Base-by-base conservation (phyloP, 2,888 invertebrate species). In the Diarsia brunnea region DNA sequence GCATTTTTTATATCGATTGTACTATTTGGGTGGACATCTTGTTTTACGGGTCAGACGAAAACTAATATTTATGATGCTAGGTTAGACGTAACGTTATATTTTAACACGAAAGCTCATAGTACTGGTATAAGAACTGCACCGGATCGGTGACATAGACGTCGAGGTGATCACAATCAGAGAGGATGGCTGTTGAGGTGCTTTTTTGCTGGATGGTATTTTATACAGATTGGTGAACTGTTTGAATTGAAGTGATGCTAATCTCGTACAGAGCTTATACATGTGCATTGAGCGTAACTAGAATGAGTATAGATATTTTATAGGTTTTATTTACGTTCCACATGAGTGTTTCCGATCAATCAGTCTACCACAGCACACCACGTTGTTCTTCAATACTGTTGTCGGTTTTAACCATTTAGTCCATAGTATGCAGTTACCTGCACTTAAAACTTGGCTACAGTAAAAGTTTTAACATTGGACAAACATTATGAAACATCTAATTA, bases 41-140 rank as follows among this genome's bases (percentile, higher is more conserved):
- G 72, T 77, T 76, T 84, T 78, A 81, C 77, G 69, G 78, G 81
- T 84, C 77, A 60, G 70, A 81, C 72, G 72, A 77, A 79, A 77
- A 75, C 64, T 77, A 81, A 75, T 81, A 84, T 85, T 85, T 81
- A 78, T 81, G 66, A 75, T 87, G 75, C 49, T 83, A 89, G 75
- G 79, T 77, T 88, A 86, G 73, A 70, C 53, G 38, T 86, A 83
- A 76, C 70, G 78, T 84, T 81, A 66, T 81, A 85, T 84, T 84
- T 85, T 73, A 84, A 74, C 60, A 78, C 63, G 27, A 24, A 58
- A 27, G 63, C 63, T 43, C 31, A 63, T 43, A n/a, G 63, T 8
- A 63, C 63, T 14, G 8, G 43, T 63, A n/a, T 63, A 43, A 43
- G 38, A 38, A 43, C 43, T 43, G 63, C 14, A 43, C 43, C 11